Base-by-base conservation (phyloP, 2,888 invertebrate species). In the Nemoura dubitans region DNA sequence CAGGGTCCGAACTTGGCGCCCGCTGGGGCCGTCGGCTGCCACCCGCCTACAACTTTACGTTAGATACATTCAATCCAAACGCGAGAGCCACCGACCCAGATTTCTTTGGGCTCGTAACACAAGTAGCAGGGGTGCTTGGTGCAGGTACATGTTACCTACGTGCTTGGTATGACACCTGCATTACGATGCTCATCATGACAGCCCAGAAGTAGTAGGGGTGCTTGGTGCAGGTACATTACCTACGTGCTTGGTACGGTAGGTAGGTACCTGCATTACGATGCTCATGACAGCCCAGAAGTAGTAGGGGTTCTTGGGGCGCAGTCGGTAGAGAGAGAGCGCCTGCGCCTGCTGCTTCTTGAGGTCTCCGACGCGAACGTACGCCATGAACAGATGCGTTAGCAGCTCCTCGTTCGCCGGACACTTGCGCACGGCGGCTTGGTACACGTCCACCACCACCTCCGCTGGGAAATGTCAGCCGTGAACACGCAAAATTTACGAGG, bases 261-360 rank as follows among this genome's bases (percentile, higher is more conserved):
- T n/a, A n/a, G n/a, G n/a, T n/a, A 90, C 90, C 90, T 99, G 99
- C 93, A 99, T 94, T 28, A 99, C 96, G 89, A 98, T 95, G 91
- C 98, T 98, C 97, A 99, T 98, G 14, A 99, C 96, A 27, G 97
- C 97, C 99, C 99, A 99, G 91, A 98, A 98, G 91, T 98, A 98
- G 91, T 99, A 99, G 0, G 98, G 98, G 91, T 97, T 98, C 91
- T 98, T 98, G 0, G 97, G 96, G 90, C 96, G 96, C 86, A 97
- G 93, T 93, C 98, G 98, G 92, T 97, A 99, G 59, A 99, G 93
- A 16, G 95, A 94, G 93, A 98, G 94, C 0, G 99, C 99, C 0
- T 96, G 95, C 88, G 96, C 94, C 90, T 98, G 98, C 91, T 99
- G 99, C 10, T 96, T 94, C 90, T 97, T 96, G 90, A 96, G 98